Evolutionary conservation across 2,888 invertebrate species (phyloP), one percentile per base, ranked within the genome.

Genomic region (Diarsia rubi): DNA sequence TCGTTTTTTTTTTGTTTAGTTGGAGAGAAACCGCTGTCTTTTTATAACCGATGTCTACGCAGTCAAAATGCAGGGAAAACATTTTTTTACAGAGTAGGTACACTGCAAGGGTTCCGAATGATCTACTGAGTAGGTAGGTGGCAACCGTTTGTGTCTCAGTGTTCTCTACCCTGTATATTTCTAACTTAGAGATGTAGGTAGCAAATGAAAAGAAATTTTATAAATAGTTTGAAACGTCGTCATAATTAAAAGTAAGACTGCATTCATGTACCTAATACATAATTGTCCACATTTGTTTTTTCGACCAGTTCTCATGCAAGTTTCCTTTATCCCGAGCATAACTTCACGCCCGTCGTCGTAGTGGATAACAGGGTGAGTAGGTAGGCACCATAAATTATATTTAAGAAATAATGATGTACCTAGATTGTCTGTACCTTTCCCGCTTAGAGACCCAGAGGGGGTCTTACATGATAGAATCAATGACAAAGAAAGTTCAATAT

Each of bases 281-380:
- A 31, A 57, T 21, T 78, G 44, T 21, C 47, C 45, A 73, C 59
- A 71, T 45, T 45, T 37, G 8, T 11, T 47, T 16, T 52, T 62
- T 52, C 37, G 73, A 73, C 45, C 52, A 62, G 12, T 60, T 73
- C 27, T 19, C 31, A 60, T 5, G 14, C 5, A n/a, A 24, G 31
- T 72, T 52, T 27, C 37, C 27, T 37, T 54, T 62, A 42, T 52
- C 19, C 27, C 45, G 14, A 62, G 45, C 80, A 60, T 11, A 78
- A 49, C 42, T 49, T 78, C 19, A 72, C 24, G 59, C 44, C 21
- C 44, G 24, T 47, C 24, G 6, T 24, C 16, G 71, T 42, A 42
- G n/a, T 24, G 31, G 9, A 49, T 19, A 31, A 47, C 71, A 57
- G 57, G 60, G 21, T 70, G 24, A 16, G 45, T 42, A 52, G 44